A percentile compares a stretch with the other conserved stretches of the same genome.
Conservation (phyloP, 1,140 invertebrate genomes). For the Lordiphosa mommai region DNA sequence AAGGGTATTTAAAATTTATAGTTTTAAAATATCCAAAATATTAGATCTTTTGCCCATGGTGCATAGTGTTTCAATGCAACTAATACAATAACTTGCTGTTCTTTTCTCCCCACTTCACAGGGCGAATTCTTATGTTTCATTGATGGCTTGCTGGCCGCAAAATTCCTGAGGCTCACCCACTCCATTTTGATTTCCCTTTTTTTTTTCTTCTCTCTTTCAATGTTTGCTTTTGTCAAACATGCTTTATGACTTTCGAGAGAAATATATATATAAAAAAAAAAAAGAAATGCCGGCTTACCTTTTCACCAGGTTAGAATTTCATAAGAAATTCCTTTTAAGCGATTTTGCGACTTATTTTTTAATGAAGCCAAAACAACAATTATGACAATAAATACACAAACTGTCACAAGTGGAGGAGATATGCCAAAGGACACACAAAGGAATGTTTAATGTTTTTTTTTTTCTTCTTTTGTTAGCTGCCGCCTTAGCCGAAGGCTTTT, state of each 20-base stretch:
- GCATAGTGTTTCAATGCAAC: too few species aligned
- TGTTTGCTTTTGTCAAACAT: constrained; percentile 35
- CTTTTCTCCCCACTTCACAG: too few species aligned
- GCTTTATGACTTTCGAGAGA: constrained; percentile 43
- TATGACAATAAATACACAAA: constrained; percentile 61
- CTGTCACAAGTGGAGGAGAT: constrained; percentile 3
- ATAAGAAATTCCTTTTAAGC: constrained; percentile 64
- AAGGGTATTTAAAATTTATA: too few species aligned
- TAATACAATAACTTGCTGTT: too few species aligned
- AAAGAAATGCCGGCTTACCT: constrained; percentile 16
- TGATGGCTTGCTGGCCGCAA: too few species aligned
- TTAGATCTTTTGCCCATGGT: too few species aligned
- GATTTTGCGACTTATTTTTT: constrained; percentile 72
- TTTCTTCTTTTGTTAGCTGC: constrained; percentile 38
- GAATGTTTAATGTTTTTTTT: constrained; percentile 36
- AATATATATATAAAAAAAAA: too few species aligned
- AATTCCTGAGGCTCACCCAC: neutral
- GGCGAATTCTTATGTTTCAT: too few species aligned
- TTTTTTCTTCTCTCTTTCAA: neutral
- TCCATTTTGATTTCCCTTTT: neutral
- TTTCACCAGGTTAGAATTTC: constrained; percentile 34
- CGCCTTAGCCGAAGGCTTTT: constrained; percentile 37
- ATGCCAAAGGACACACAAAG: neutral
- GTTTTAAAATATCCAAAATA: too few species aligned
- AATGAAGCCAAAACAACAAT: constrained; percentile 73